Percentiles rank a stretch among this genome's conserved stretches.
These are phyloP conservation scores for Baronia brevicornis DNA, from an alignment of 2,888 invertebrate genomes.

Conservation along the genomic window DNA sequence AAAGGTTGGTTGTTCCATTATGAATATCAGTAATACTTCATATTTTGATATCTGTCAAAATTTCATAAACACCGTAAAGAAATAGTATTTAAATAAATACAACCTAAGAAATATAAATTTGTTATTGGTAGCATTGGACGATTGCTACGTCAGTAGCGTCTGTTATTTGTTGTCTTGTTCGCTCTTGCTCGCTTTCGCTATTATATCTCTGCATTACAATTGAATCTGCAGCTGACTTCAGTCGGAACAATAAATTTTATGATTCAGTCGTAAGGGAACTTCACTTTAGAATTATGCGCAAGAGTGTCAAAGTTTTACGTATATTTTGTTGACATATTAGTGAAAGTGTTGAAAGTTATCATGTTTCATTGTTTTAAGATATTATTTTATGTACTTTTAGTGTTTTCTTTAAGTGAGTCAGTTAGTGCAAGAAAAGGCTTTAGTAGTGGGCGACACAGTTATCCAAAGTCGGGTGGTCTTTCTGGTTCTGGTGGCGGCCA, in stretches of 20 bases:
- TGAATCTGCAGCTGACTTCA: constrained; percentile 9
- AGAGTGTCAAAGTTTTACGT: constrained; percentile 19
- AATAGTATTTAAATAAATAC: no score
- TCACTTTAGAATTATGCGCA: constrained; percentile 25
- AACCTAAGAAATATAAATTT: no score
- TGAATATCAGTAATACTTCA: no score
- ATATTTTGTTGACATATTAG: constrained; percentile 12
- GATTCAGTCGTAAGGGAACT: constrained; percentile 1
- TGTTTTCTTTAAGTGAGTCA: constrained; percentile 32
- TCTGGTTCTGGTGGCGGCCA: constrained; percentile 32
- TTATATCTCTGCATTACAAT: no score
- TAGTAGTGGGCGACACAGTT: constrained; percentile 27
- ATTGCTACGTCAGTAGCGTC: neutral
- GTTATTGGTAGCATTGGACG: no score
- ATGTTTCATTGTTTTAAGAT: constrained; percentile 28
- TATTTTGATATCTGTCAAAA: no score
- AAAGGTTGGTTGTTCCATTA: no score
- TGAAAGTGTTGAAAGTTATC: constrained; percentile 13
- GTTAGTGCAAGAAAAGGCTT: constrained; percentile 27
- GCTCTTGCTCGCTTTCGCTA: no score
- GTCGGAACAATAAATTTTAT: no score
- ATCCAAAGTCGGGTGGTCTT: constrained; percentile 31
- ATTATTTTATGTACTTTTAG: constrained; percentile 38
- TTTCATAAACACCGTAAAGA: no score
- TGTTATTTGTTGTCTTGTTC: neutral